Percentiles rank a stretch among this genome's conserved stretches.
These are phyloP conservation scores for Frankliniella intonsa DNA, from an alignment of 2,888 invertebrate species.

Conservation along the genomic window DNA sequence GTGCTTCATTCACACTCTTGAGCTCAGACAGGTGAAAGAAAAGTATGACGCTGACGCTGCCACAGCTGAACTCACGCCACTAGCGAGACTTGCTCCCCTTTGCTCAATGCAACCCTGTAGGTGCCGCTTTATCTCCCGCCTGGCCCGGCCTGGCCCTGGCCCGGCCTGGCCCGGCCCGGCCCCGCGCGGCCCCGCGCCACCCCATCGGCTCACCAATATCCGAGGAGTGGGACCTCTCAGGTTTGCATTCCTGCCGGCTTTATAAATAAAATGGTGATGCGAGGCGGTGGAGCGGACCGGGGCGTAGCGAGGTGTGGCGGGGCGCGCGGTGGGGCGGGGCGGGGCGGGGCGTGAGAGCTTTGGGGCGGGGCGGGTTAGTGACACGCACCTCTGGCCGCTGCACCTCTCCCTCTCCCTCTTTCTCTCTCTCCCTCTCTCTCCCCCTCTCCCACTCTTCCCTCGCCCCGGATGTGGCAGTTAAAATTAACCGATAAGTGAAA, in stretches of 20 bases:
- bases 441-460: neutral
- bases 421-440: neutral
- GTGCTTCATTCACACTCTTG: no score
- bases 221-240: neutral
- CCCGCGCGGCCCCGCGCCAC: neutral
- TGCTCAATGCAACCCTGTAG: neutral
- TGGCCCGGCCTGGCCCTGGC: neutral
- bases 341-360: neutral
- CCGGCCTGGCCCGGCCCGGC: neutral
- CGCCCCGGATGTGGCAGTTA: neutral
- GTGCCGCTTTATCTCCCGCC: neutral
- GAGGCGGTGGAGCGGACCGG: slow-evolving; percentile 1
- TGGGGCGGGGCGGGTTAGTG: neutral
- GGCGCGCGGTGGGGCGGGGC: neutral
- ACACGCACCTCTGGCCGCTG: neutral
- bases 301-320: neutral
- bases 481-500: neutral
- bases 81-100: no score
- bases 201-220: neutral
- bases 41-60: no score
- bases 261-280: slow-evolving; percentile 25
- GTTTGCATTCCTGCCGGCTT: slow-evolving; percentile 19
- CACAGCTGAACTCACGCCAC: no score
- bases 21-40: no score
- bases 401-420: neutral